A percentile compares a stretch with the other conserved stretches of the same genome.
Conservation (phyloP, 2,797 vertebrate genomes). For the Apodemus agrarius region DNA sequence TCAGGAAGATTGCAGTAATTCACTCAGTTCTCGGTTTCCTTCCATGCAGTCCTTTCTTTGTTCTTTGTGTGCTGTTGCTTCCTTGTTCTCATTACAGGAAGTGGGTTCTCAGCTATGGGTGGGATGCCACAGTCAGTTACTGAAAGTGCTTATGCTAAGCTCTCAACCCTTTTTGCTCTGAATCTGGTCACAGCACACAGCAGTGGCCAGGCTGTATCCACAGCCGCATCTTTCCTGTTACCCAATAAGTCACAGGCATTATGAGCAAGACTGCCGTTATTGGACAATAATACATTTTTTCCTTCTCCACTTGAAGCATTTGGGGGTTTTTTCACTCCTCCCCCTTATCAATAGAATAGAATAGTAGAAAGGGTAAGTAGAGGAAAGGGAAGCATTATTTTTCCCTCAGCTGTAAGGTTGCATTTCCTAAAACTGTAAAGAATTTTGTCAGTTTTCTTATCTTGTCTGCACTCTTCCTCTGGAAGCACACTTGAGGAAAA, state of each 20-base stretch:
- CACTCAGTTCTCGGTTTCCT: not conserved
- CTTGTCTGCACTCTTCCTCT: accelerated
- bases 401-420: not conserved
- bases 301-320: not conserved
- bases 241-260: not conserved
- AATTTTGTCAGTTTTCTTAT: not conserved
- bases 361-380: not conserved
- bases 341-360: not conserved
- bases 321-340: not conserved
- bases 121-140: not conserved
- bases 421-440: not conserved
- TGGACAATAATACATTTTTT: not conserved
- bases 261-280: not conserved
- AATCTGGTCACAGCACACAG: not conserved
- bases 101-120: not conserved
- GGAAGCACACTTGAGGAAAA: not conserved
- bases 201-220: not conserved
- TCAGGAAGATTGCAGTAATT: not conserved
- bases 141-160: not conserved
- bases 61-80: not conserved
- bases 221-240: not conserved
- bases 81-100: not conserved
- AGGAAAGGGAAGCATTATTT: not conserved
- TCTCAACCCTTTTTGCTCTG: not conserved
- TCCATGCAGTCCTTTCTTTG: not conserved